Evolutionary conservation across 2,113 vertebrate genomes (phyloP).

Genomic region (Stomatorhinus ivindoensis): DNA sequence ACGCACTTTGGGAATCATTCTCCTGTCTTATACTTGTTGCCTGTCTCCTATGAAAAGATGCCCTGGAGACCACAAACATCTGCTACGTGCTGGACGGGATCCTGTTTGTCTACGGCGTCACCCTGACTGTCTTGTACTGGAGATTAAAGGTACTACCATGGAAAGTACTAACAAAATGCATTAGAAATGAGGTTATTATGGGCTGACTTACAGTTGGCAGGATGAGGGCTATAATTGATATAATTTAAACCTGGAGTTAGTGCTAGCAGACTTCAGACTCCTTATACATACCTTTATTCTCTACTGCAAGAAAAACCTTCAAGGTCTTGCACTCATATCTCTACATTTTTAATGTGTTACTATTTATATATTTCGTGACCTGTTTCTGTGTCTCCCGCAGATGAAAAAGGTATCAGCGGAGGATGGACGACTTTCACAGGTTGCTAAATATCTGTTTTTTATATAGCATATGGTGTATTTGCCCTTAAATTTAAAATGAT

Average conservation of each 20-base stretch:
- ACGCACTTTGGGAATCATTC: neutral
- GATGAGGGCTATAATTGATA: neutral
- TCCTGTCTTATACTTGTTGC: neutral
- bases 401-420: neutral
- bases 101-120: conserved; percentile 74
- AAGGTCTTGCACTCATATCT: neutral
- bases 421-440: neutral
- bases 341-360: neutral
- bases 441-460: neutral
- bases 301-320: neutral
- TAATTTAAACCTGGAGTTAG: neutral
- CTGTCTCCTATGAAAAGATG: conserved; percentile 37
- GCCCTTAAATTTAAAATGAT: neutral
- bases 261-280: neutral
- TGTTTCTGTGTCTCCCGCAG: conserved; percentile 6
- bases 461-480: neutral
- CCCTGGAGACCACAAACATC: conserved; percentile 56
- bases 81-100: conserved; percentile 78
- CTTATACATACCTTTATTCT: neutral
- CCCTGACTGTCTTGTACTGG: conserved; percentile 78
- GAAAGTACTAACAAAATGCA: neutral
- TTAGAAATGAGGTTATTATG: neutral
- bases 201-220: neutral
- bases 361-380: neutral
- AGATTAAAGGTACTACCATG: conserved; percentile 47